These are phyloP conservation scores for Thymelicus lineola DNA, from an alignment of 2,888 invertebrate species.

Conservation along the genomic window DNA sequence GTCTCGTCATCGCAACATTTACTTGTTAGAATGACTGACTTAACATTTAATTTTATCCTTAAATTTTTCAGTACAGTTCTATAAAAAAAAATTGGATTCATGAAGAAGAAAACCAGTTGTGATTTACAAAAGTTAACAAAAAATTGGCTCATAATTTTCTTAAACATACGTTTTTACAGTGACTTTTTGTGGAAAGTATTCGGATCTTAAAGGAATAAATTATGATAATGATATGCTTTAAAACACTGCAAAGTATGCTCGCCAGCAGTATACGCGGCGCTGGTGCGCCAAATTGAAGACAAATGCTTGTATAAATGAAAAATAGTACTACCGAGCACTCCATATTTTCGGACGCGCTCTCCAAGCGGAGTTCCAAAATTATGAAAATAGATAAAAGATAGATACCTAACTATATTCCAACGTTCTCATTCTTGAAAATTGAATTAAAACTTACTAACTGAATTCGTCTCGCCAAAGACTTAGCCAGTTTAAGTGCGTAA, in stretches of 20 bases:
- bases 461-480: slow-evolving; percentile 10
- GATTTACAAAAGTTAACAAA: no score
- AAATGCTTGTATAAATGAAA: slow-evolving; percentile 28
- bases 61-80: no score
- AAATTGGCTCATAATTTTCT: background rate
- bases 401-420: slow-evolving; percentile 16
- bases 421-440: slow-evolving; percentile 24
- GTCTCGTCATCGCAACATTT: no score
- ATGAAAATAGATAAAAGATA: slow-evolving; percentile 30
- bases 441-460: slow-evolving; percentile 24
- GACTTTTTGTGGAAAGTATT: background rate
- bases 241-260: slow-evolving; percentile 15
- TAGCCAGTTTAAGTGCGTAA: slow-evolving; percentile 1
- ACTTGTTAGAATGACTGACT: no score
- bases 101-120: no score
- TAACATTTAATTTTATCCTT: no score
- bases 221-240: slow-evolving; percentile 19
- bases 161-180: background rate
- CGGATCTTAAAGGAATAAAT: slow-evolving; percentile 1
- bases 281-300: slow-evolving; percentile 29
- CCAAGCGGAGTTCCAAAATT: background rate
- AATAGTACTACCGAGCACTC: slow-evolving; percentile 11
- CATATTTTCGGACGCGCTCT: slow-evolving; percentile 6
- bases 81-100: no score
- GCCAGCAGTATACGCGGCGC: background rate